These are phyloP conservation scores for Liparis tanakae DNA, from an alignment of 2,797 vertebrate genomes.

Conservation along the genomic window DNA sequence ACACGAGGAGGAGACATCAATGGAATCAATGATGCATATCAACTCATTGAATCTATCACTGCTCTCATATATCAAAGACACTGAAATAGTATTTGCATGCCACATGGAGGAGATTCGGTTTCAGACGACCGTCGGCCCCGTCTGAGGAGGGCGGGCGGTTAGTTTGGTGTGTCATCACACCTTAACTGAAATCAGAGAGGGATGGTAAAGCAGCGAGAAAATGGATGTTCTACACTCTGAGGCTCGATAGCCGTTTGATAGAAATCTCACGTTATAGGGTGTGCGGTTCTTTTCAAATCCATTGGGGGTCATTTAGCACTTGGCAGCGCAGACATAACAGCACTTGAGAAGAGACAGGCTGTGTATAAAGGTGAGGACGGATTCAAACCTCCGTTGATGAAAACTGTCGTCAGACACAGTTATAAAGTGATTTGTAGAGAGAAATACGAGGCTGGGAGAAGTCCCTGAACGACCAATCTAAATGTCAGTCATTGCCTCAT, in stretches of 20 bases:
- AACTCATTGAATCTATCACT: slow-evolving; percentile 52
- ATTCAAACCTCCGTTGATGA: slow-evolving; percentile 48
- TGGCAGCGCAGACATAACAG: slow-evolving; percentile 59
- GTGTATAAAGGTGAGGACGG: slow-evolving; percentile 54
- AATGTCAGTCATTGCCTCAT: slow-evolving; percentile 28
- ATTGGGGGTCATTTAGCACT: slow-evolving; percentile 56
- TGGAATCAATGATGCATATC: slow-evolving; percentile 41
- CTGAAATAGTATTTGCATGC: slow-evolving; percentile 36
- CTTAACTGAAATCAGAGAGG: slow-evolving; percentile 73
- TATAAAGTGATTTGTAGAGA: slow-evolving; percentile 54
- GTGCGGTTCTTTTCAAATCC: slow-evolving; percentile 55
- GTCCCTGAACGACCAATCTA: slow-evolving; percentile 11
- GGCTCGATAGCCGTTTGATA: slow-evolving; percentile 43
- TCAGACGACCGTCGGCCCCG: slow-evolving; percentile 36
- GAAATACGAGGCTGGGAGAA: slow-evolving; percentile 29
- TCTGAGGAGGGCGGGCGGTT: slow-evolving; percentile 49
- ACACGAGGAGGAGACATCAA: slow-evolving; percentile 17
- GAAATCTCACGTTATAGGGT: slow-evolving; percentile 44
- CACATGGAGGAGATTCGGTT: slow-evolving; percentile 63
- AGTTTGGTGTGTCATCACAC: slow-evolving; percentile 59
- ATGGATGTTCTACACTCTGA: slow-evolving; percentile 30
- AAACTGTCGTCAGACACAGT: slow-evolving; percentile 56
- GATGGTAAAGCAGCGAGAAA: slow-evolving; percentile 33
- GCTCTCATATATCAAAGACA: slow-evolving; percentile 74
- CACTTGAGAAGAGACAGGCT: slow-evolving; percentile 60